Base-by-base conservation (phyloP, 64 coral and sea anemone species). In the Pocillopora verrucosa region DNA sequence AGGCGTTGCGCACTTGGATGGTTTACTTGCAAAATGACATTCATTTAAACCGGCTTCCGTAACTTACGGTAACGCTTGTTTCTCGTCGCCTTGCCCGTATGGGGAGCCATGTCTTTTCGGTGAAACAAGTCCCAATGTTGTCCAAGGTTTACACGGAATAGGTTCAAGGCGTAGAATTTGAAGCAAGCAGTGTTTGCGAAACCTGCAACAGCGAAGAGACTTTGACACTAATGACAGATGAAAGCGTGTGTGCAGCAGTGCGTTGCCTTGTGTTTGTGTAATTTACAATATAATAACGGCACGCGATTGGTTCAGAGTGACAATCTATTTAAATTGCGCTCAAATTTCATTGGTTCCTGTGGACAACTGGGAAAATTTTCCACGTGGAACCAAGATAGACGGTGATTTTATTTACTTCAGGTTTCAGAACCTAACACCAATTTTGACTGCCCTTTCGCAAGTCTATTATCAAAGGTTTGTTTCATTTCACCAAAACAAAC, bases 221-320 rank as follows among this genome's bases (percentile, higher is more conserved):
- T 97, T 97, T 97, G 95, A 97, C 95, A 97, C 89, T 97, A 97
- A 97, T 97, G 95, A 97, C 95, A 97, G 95, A 97, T 97, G 95
- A 97, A 92, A 97, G 95, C 95, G 95, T 97, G 95, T 97, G 87
- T 93, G 91, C 95, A 93, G 14, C 83, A 69, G 92, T 57, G 95
- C 95, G 91, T 97, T 92, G 94, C 91, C 73, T 82, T 93, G 86
- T 97, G 95, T 97, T 97, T 97, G 95, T 97, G 95, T 97, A 97
- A 97, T 93, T 97, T 93, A 97, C 95, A 97, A 97, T 97, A 94
- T 93, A 91, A 88, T 90, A 59, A 82, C 73, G 76, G 63, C 73
- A 72, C 65, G 56, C 90, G 91, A 97, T 97, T 97, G 95, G 95
- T 89, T 89, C 20, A 78, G 87, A 93, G 90, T 97, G 95, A 97